phyloP scores from a whole-genome alignment of 2,888 invertebrate species.

The Petrolisthes cinctipes region DNA sequence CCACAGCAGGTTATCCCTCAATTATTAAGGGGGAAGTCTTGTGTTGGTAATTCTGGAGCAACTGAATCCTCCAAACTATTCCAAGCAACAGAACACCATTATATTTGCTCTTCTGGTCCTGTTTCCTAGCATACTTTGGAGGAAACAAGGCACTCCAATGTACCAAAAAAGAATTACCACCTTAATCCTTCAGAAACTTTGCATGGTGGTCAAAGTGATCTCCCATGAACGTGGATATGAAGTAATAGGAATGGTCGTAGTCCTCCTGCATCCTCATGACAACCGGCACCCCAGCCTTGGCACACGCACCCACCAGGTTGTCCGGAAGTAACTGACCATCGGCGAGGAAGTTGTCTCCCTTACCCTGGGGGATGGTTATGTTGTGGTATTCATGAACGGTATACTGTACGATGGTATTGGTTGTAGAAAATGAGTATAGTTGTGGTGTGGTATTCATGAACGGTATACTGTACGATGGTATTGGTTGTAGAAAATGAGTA shows the following conservation, averaged over 20 bases:
- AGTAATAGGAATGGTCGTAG: slow-evolving; percentile 96
- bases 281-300: slow-evolving; percentile 78
- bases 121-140: too few species aligned
- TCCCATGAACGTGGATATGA: slow-evolving; percentile 89
- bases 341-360: slow-evolving; percentile 83
- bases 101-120: too few species aligned
- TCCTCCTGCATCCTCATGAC: slow-evolving; percentile 82
- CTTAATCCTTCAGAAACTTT: slow-evolving; percentile 51
- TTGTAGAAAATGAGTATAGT: background rate
- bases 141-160: too few species aligned
- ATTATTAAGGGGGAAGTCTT: too few species aligned
- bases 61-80: too few species aligned
- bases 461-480: too few species aligned
- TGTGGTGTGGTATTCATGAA: background rate
- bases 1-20: background rate
- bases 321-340: slow-evolving; percentile 86
- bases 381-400: background rate
- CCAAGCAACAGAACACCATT: too few species aligned
- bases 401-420: background rate
- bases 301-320: slow-evolving; percentile 82
- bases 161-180: background rate
- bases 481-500: too few species aligned
- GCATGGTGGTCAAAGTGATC: slow-evolving; percentile 94
- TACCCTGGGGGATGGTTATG: slow-evolving; percentile 76
- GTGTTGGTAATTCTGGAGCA: too few species aligned